A percentile compares a stretch with the other conserved stretches of the same genome.
Evolutionary conservation across 2,113 vertebrate species (phyloP).

Genomic region (Panurus biarmicus): DNA sequence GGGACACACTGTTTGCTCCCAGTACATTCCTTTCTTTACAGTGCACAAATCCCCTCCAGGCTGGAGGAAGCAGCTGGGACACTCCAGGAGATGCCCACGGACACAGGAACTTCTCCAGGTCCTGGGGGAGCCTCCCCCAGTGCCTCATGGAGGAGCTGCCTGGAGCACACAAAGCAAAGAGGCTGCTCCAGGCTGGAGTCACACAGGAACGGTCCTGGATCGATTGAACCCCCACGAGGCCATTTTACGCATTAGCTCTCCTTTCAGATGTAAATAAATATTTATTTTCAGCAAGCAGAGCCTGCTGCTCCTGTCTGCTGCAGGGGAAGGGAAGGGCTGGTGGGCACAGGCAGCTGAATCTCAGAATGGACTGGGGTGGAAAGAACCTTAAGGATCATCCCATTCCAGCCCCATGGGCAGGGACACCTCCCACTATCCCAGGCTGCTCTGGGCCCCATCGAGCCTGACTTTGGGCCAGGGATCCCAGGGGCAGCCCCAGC

Average conservation of each 20-base stretch:
- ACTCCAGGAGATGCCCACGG: fast-evolving
- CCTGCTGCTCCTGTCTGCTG: neutral
- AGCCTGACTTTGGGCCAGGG: neutral
- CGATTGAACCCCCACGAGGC: fast-evolving
- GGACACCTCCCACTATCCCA: fast-evolving
- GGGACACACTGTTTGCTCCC: fast-evolving
- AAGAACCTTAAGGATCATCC: neutral
- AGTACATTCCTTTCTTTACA: neutral
- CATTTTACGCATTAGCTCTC: neutral
- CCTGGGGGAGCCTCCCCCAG: neutral
- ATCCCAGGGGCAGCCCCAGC: neutral
- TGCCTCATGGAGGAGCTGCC: neutral
- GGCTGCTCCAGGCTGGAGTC: neutral
- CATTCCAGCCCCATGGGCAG: fast-evolving
- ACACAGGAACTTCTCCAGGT: neutral
- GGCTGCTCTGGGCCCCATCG: fast-evolving
- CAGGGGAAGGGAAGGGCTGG: neutral
- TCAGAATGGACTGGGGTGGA: neutral
- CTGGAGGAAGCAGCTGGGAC: neutral
- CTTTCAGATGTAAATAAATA: slow-evolving; percentile 44
- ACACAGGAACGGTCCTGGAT: neutral
- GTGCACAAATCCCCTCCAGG: neutral
- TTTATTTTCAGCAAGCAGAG: slow-evolving; percentile 39
- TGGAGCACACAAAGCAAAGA: neutral
- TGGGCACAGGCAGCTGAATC: neutral